Percentiles rank a stretch among this genome's conserved stretches.
These are phyloP conservation scores for Pelodytes ibericus DNA, from an alignment of 2,797 vertebrate species.

Conservation along the genomic window DNA sequence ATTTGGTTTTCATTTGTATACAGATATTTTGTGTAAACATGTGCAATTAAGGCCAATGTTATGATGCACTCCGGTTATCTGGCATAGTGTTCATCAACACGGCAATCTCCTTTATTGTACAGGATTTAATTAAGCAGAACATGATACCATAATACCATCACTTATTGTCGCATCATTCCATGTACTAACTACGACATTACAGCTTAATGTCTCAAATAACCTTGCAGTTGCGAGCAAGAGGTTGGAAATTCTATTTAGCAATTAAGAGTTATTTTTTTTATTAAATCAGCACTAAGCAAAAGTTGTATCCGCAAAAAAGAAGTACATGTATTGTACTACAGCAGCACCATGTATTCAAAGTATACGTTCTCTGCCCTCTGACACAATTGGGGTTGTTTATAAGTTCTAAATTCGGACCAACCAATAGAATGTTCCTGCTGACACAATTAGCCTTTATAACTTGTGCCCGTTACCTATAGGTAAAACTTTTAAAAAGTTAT, in stretches of 20 bases:
- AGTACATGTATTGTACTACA: too few relatives aligned
- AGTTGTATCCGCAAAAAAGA: too few relatives aligned
- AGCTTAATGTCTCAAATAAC: conserved; percentile 34
- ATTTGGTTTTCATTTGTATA: not conserved
- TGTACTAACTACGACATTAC: conserved; percentile 32
- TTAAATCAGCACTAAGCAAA: too few relatives aligned
- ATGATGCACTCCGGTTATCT: conserved; percentile 34
- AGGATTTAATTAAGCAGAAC: conserved; percentile 47
- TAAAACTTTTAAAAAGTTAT: too few relatives aligned
- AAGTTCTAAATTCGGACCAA: too few relatives aligned
- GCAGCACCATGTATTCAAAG: too few relatives aligned
- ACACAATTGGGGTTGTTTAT: too few relatives aligned
- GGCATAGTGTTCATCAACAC: conserved; percentile 50
- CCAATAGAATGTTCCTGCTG: too few relatives aligned
- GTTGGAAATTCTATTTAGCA: conserved; percentile 20
- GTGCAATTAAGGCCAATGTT: not conserved
- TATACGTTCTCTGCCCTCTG: too few relatives aligned
- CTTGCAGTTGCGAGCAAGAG: conserved; percentile 20
- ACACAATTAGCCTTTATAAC: too few relatives aligned
- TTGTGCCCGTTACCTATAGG: too few relatives aligned
- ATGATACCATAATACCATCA: conserved; percentile 36
- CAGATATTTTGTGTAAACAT: not conserved
- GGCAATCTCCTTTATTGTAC: conserved; percentile 43
- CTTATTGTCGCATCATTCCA: conserved; percentile 47
- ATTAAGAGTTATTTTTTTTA: not conserved